phyloP scores from a whole-genome alignment of 2,113 vertebrate species.

The Pituophis catenifer region DNA sequence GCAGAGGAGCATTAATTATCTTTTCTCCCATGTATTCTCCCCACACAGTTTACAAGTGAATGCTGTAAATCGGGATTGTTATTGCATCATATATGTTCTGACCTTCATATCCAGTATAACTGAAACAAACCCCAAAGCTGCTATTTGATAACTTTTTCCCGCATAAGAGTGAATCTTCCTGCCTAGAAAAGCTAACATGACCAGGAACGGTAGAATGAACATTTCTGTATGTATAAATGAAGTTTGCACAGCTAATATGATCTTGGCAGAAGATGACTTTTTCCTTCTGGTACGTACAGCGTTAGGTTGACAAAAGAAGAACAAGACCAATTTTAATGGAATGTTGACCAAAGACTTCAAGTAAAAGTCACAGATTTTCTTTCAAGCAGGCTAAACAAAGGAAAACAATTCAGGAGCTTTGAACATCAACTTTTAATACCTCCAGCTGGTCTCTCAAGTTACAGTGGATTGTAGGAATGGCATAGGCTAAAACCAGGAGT shows the following conservation, averaged over 20 bases:
- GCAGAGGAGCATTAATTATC: not conserved
- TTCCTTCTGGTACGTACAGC: not conserved
- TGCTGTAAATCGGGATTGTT: not conserved
- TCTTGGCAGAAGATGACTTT: not conserved
- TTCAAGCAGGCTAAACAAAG: not conserved
- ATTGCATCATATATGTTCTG: not conserved
- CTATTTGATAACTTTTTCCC: not conserved
- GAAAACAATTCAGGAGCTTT: not conserved
- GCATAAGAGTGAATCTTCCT: not conserved
- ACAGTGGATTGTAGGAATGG: not conserved
- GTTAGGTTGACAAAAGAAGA: not conserved
- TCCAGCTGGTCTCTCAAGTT: not conserved
- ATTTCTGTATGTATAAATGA: rapidly evolving
- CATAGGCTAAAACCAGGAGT: not conserved
- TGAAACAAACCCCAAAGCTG: not conserved
- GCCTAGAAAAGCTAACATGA: not conserved
- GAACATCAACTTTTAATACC: not conserved
- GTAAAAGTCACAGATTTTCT: not conserved
- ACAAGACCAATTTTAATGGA: not conserved
- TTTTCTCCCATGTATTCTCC: not conserved
- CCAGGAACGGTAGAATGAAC: not conserved
- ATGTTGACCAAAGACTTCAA: not conserved
- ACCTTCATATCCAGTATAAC: not conserved
- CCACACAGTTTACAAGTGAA: not conserved
- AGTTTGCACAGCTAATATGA: not conserved